Evolutionary conservation across 2,888 invertebrate genomes (phyloP).

Genomic region (Carabus problematicus): DNA sequence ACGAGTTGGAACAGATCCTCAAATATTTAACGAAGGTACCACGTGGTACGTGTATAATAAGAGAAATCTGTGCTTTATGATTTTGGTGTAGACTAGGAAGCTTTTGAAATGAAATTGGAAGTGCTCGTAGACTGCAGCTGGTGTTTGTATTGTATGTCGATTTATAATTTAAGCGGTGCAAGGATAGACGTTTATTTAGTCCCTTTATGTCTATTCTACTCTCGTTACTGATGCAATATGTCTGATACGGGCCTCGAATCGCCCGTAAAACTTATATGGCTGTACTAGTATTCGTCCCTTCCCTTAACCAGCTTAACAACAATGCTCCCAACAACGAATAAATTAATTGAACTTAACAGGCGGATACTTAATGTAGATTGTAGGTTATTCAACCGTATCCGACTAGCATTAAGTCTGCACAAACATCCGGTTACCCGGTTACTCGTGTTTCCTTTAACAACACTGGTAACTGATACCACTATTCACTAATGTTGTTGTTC

Average conservation of each 20-base stretch:
- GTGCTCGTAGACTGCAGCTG: too few relatives aligned
- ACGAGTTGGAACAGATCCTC: too few relatives aligned
- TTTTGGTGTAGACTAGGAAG: conserved; percentile 1
- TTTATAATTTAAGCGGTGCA: conserved; percentile 4
- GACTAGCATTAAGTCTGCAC: too few relatives aligned
- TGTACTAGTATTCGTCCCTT: too few relatives aligned
- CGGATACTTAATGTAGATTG: conserved; percentile 14
- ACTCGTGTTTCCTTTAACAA: too few relatives aligned
- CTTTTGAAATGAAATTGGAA: not conserved
- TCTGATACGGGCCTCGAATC: not conserved
- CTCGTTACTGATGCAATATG: conserved; percentile 2
- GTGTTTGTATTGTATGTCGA: not conserved
- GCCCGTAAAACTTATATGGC: not conserved
- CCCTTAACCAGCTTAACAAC: too few relatives aligned
- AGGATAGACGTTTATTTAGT: conserved; percentile 4
- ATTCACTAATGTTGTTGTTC: too few relatives aligned
- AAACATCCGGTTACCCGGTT: too few relatives aligned
- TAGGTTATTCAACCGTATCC: not conserved
- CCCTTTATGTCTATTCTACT: conserved; percentile 9
- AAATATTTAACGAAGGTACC: too few relatives aligned
- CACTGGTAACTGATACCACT: too few relatives aligned
- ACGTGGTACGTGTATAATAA: too few relatives aligned
- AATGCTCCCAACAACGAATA: not conserved
- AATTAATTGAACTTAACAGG: conserved; percentile 11
- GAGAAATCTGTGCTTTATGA: conserved; percentile 3